Base-by-base conservation (phyloP, 2,888 invertebrate genomes). In the Macaria liturata region DNA sequence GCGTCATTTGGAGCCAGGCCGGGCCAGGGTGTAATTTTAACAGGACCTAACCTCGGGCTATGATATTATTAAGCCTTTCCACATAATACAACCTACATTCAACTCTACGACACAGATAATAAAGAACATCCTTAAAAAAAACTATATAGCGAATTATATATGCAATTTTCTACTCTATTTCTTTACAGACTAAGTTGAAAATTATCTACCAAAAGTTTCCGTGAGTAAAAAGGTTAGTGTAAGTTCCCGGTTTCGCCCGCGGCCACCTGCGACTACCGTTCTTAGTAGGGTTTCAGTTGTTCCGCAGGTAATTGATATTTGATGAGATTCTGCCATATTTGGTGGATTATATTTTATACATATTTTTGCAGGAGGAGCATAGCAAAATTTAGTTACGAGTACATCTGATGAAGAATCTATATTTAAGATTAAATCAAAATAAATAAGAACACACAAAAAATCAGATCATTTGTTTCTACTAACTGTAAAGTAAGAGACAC, bases 21-120 rank as follows among this genome's bases (percentile, higher is more conserved):
- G 46, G 42, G 46, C 53, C 46, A 55, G 65, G 57, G 66, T 69
- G 53, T 70, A 75, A 74, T 74, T 75, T 72, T 68, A 70, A 68
- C 70, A 67, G 64, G 65, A 66, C 69, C 65, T 71, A 65, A 65
- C 75, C 74, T 47, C 57, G 62, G 62, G 75, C 68, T 47, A 57
- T 63, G 9, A 40, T 30, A 43, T 49, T 37, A 54, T 54, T 54
- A 50, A 32, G 45, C 8, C 46, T 31, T 42, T 37, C 9, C 1
- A 43, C 40, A 49, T 46, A 46, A 54, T 20, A 49, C 46, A 52
- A 6, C 9, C 46, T 1, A 52, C 40, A 9, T 48, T 31, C 39
- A 48, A 54, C 59, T 45, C 32, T 61, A 32, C 37, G 4, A 8
- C 32, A 6, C 49, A 34, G 52, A 9, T 7, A 9, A 42, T 42